Base-by-base conservation (phyloP, 2,113 vertebrate genomes). In the Symphodus melops region DNA sequence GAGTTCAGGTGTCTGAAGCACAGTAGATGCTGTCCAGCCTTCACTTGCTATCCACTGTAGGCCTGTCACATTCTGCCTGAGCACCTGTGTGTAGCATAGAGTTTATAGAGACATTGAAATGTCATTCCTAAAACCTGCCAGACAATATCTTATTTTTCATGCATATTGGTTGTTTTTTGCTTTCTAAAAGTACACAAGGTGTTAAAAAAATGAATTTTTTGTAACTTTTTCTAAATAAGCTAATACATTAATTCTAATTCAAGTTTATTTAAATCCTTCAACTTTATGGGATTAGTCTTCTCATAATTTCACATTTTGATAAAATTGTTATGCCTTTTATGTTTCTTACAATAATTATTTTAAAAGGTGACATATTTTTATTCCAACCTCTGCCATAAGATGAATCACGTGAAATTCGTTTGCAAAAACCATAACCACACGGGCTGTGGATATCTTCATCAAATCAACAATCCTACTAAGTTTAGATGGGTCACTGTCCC, bases 1-100 rank as follows among this genome's bases (percentile, higher is more conserved):
- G 16, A 91, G 13, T 1, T n/a, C 28, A 0, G 81, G 77, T 0
- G 72, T 85, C 6, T 91, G 85, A 1, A 91, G 72, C 28, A 72
- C 79, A 58, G 48, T 1, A 21, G 77, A 72, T 64, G 72, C 4
- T 55, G 81, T 64, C 89, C 81, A 91, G 9, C 74, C 68, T 83
- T 91, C 89, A 79, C 89, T 89, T 13, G 85, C 83, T 11, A 90
- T 91, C 94, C 94, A 95, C 76, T 94, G 93, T 21, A 82, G 82
- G 13, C 86, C 90, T 37, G 84, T 92, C 6, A 94, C 68, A 59
- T 93, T 92, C 51, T 92, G 88, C 14, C 57, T 70, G 1, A 88
- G 67, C 23, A 93, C 83, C 87, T 92, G 53, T 16, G 20, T 21
- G 10, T 21, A 53, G 20, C n/a, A 53, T 23, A 23, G 20, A 53